These are phyloP conservation scores for Caenorhabditis sp. DNA, from an alignment of 2,888 invertebrate species.

Conservation along the genomic window DNA sequence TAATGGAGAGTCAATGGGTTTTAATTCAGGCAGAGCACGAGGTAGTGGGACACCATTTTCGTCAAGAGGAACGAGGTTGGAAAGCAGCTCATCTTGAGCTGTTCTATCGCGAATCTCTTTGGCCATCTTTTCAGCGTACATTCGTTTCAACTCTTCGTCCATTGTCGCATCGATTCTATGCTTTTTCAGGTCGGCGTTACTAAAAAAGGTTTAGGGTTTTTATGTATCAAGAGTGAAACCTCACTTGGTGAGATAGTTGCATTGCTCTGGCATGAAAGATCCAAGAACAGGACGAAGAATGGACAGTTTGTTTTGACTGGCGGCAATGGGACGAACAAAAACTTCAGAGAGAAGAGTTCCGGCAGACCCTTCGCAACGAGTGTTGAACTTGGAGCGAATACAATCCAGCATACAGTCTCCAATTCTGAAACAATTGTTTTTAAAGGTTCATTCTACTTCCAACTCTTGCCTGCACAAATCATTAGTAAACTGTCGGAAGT, in stretches of 20 bases:
- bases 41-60: conserved; percentile 65
- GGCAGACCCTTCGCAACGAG: conserved; percentile 76
- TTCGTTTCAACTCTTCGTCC: conserved; percentile 70
- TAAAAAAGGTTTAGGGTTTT: conserved; percentile 20
- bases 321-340: conserved; percentile 72
- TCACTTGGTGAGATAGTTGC: conserved; percentile 68
- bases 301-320: conserved; percentile 66
- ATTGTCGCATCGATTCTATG: conserved; percentile 68
- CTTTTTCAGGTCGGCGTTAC: conserved; percentile 63
- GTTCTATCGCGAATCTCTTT: conserved; percentile 55
- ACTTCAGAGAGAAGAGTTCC: conserved; percentile 75
- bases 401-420: conserved; percentile 75
- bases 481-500: conserved; percentile 59
- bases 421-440: conserved; percentile 55
- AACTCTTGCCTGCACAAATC: conserved; percentile 55
- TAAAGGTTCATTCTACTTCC: background rate
- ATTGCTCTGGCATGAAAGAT: conserved; percentile 71
- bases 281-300: conserved; percentile 66
- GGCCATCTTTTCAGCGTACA: conserved; percentile 69
- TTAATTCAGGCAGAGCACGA: conserved; percentile 40
- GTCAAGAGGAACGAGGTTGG: conserved; percentile 58
- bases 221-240: background rate
- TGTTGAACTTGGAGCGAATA: conserved; percentile 73
- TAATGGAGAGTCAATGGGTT: conserved; percentile 40
- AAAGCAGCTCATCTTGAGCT: conserved; percentile 48